phyloP scores from a whole-genome alignment of 2,797 vertebrate species.

The Sebastes alutus region DNA sequence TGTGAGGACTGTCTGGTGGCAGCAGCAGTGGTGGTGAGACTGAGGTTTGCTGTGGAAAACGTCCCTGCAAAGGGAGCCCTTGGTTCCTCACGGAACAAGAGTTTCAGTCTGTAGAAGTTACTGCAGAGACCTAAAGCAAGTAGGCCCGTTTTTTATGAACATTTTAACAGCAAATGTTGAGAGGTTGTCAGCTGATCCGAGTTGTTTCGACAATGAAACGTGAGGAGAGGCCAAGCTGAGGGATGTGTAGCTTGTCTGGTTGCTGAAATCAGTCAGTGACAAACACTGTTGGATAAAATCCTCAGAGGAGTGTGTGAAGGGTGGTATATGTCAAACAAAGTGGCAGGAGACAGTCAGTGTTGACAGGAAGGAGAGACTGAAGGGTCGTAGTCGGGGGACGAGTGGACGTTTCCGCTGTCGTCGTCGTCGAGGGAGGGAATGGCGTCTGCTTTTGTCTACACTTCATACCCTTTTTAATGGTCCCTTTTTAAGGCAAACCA shows the following conservation, averaged over 20 bases:
- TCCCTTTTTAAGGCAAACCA: slow-evolving; percentile 88
- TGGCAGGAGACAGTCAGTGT: slow-evolving; percentile 31
- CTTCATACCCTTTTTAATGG: slow-evolving; percentile 85
- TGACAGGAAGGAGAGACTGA: slow-evolving; percentile 8
- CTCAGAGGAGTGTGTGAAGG: slow-evolving; percentile 25
- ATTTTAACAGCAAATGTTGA: slow-evolving; percentile 21
- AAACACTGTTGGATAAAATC: slow-evolving; percentile 50
- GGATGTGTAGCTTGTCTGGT: slow-evolving; percentile 35
- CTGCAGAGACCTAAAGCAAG: slow-evolving; percentile 44
- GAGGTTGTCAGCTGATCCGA: slow-evolving; percentile 20
- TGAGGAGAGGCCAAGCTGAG: slow-evolving; percentile 42
- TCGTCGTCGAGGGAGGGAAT: slow-evolving; percentile 59
- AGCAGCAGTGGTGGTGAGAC: slow-evolving; percentile 63
- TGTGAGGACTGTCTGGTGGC: slow-evolving; percentile 51
- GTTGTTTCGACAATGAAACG: slow-evolving; percentile 35
- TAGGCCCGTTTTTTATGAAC: slow-evolving; percentile 12
- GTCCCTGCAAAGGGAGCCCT: slow-evolving; percentile 66
- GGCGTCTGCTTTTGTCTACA: slow-evolving; percentile 70
- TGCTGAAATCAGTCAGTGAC: slow-evolving; percentile 51
- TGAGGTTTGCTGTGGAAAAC: slow-evolving; percentile 68
- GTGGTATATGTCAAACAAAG: slow-evolving; percentile 33
- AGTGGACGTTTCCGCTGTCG: slow-evolving; percentile 69
- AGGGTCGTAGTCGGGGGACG: slow-evolving; percentile 7
- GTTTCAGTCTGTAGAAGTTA: slow-evolving; percentile 38
- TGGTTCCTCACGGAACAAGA: slow-evolving; percentile 57